These are phyloP conservation scores for Phenganax marumi DNA, from an alignment of 92 coral and sea anemone species.

Conservation along the genomic window DNA sequence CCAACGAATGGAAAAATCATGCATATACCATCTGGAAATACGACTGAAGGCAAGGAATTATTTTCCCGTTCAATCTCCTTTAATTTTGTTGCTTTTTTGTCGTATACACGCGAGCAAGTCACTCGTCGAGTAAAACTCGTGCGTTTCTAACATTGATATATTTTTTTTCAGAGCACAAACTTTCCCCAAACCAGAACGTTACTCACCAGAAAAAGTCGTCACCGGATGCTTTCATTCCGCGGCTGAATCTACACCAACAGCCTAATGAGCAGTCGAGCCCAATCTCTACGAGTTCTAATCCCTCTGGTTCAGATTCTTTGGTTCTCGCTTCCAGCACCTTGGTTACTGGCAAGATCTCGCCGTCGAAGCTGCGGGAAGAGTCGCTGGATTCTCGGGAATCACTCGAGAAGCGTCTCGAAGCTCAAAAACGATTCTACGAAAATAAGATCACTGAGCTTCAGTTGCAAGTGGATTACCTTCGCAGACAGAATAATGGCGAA, in stretches of 20 bases:
- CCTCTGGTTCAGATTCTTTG: slow-evolving; percentile 7
- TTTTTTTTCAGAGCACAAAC: neutral
- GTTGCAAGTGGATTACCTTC: slow-evolving; percentile 39
- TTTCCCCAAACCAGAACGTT: neutral
- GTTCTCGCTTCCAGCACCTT: slow-evolving; percentile 15
- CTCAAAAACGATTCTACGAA: slow-evolving; percentile 58
- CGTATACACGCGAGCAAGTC: no score
- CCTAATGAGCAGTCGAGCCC: neutral
- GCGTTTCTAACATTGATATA: neutral
- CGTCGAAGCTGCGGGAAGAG: slow-evolving; percentile 39
- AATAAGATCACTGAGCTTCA: slow-evolving; percentile 61
- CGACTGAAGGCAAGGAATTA: neutral
- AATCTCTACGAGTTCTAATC: neutral
- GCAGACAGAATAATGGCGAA: slow-evolving; percentile 20
- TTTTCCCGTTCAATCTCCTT: neutral
- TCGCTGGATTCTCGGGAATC: slow-evolving; percentile 65
- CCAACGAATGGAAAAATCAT: neutral
- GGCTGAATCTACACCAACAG: neutral
- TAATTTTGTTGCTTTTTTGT: no score
- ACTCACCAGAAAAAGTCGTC: neutral
- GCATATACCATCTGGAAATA: neutral
- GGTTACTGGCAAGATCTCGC: neutral
- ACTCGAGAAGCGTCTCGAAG: slow-evolving; percentile 16
- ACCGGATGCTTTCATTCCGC: neutral
- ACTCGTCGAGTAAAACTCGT: no score